Evolutionary conservation across 2,888 invertebrate species (phyloP), one percentile per base, ranked within the genome.

Genomic region (Melanotus villosus): DNA sequence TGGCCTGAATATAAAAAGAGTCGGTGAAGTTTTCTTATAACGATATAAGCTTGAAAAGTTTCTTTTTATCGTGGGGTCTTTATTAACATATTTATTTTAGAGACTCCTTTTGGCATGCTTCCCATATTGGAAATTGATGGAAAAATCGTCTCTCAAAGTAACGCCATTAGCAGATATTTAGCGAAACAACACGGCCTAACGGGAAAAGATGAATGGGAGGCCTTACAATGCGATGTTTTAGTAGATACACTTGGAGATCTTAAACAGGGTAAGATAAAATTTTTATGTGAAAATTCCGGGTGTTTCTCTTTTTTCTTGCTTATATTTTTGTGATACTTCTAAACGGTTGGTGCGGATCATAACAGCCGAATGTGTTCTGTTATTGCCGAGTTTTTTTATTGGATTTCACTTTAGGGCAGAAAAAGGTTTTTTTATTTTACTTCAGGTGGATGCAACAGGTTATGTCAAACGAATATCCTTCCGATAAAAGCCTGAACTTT

Each of bases 91-190:
- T 57, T 14, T 38, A 32, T 81, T 82, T 75, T 80, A 89, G 89
- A 82, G 58, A 87, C 86, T 80, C 89, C 89, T 7, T 89, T 88
- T 74, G 88, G 88, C 56, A 87, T 86, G 83, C 81, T 89, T 45
- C 90, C 90, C 1, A 86, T 89, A 19, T 78, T 90, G 77, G 88
- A 89, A 80, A 85, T 89, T 63, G 88, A 89, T 75, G 89, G 88
- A n/a, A 85, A 86, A 72, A 81, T 82, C 59, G 84, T 88, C 36
- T 85, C 87, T 32, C 89, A 89, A 75, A 88, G 88, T 71, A 86
- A 86, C 74, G 88, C 89, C 6, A 87, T 89, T 65, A 87, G 87
- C 4, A 83, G 89, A 76, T 88, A 87, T 81, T 79, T 90, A 68
- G 89, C 89, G 0, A 83, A 84, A 57, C 83, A 88, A 73, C 84